Evolutionary conservation across 2,797 vertebrate genomes (phyloP), one percentile per base, ranked within the genome.

Genomic region (Triplophysa yarkandensis): DNA sequence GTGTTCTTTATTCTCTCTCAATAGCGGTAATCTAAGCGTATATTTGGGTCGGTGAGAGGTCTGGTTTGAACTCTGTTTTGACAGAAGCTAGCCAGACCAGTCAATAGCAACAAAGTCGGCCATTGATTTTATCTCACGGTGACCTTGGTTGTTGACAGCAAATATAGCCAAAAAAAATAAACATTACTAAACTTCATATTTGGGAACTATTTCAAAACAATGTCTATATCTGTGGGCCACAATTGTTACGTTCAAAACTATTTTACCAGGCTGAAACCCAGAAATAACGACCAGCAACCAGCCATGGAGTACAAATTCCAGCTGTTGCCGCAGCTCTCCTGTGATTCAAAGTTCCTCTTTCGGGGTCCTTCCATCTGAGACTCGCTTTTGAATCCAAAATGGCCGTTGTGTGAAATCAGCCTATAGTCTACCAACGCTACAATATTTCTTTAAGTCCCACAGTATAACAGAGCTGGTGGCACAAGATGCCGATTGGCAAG

Each of bases 141-240:
- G 74, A 80, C 68, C 78, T 80, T 80, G 78, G 39, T 48, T 68
- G 57, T 50, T 72, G 27, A 80, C 55, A 43, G 23, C 41, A 34
- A n/a, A 43, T 14, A 44, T 2, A 27, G 0, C 6, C 34, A 41
- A 10, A 65, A 23, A 30, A 25, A 7, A 32, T 28, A 39, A 27
- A 27, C 4, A 16, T 23, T 27, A 16, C 23, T 54, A 5, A 43
- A 71, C 32, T n/a, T 66, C 21, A 64, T 71, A 25, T 71, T 27
- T 25, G 44, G 16, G 11, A 30, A 6, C 21, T 63, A 19, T 9
- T 58, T 55, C 4, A 7, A 41, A 17, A 2, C 21, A 25, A 23
- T 41, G 30, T 60, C 8, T 5, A 36, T 17, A 46, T 25, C 61
- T 9, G 36, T 17, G 7, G 7, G 28, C 28, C 25, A 10, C 19